phyloP scores from a whole-genome alignment of 2,888 invertebrate genomes.

The Cephus nigrinus region DNA sequence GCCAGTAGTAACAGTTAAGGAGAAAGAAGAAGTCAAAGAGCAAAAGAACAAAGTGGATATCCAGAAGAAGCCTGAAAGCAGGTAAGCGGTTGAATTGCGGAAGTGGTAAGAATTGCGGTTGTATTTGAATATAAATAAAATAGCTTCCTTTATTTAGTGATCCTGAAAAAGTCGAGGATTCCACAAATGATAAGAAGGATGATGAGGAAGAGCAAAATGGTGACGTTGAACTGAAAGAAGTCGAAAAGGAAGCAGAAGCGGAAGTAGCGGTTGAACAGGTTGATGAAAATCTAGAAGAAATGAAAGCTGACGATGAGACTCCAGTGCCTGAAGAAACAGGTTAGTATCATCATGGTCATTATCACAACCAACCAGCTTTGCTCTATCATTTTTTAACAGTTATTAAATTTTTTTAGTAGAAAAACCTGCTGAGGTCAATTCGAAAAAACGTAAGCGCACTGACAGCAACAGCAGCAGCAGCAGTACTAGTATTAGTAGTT shows the following conservation, averaged over 20 bases:
- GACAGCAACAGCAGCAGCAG: constrained; percentile 69
- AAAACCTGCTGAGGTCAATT: constrained; percentile 62
- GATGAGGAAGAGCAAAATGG: constrained; percentile 50
- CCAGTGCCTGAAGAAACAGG: constrained; percentile 42
- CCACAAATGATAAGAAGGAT: constrained; percentile 40
- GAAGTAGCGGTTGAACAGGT: constrained; percentile 67
- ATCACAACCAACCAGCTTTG: background rate
- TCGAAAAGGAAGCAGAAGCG: constrained; percentile 58
- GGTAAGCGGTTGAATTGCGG: constrained; percentile 14
- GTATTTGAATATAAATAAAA: background rate
- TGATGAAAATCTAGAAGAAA: constrained; percentile 54
- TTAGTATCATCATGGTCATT: background rate
- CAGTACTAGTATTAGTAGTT: constrained; percentile 64
- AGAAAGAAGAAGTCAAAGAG: constrained; percentile 47
- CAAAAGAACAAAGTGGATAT: constrained; percentile 17
- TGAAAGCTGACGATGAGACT: constrained; percentile 37
- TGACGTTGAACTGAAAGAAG: constrained; percentile 51
- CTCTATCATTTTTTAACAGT: background rate
- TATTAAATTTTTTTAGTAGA: constrained; percentile 43
- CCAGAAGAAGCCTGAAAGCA: constrained; percentile 8
- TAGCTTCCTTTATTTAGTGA: background rate
- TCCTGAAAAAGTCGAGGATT: constrained; percentile 38
- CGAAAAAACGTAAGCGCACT: constrained; percentile 69
- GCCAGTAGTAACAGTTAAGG: constrained; percentile 32
- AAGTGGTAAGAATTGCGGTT: constrained; percentile 2